phyloP scores from a whole-genome alignment of 2,113 vertebrate genomes.

The Himantopus leucocephalus region DNA sequence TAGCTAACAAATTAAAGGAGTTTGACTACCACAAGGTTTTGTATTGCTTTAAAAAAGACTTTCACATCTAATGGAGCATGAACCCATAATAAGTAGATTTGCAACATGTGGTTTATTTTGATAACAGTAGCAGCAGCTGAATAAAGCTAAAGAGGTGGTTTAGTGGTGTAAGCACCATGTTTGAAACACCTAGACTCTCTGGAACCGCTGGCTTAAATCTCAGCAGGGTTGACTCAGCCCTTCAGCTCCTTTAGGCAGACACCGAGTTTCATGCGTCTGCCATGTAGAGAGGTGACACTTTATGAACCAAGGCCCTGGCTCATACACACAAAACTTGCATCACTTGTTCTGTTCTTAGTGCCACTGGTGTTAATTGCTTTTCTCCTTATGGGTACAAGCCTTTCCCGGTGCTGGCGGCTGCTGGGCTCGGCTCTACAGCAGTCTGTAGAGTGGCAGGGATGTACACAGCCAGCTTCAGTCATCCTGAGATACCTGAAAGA shows the following conservation, averaged over 20 bases:
- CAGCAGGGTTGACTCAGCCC: not conserved
- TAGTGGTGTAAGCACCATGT: not conserved
- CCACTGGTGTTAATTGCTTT: not conserved
- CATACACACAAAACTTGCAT: not conserved
- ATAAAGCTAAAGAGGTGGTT: not conserved
- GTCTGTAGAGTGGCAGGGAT: not conserved
- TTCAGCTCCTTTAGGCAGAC: not conserved
- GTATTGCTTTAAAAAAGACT: not conserved
- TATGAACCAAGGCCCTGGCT: not conserved
- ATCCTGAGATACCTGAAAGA: not conserved
- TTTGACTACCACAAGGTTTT: not conserved
- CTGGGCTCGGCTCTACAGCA: not conserved
- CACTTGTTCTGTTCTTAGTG: not conserved
- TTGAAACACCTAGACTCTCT: conserved; percentile 20
- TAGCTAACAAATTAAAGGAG: not conserved
- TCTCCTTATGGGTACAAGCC: not conserved
- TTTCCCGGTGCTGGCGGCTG: not conserved
- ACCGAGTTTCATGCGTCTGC: not conserved
- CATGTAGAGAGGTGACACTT: not conserved
- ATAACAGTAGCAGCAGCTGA: not conserved
- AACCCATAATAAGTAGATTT: conserved; percentile 13
- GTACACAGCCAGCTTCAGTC: not conserved
- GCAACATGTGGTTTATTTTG: not conserved
- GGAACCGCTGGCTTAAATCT: not conserved
- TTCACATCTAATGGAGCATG: not conserved